These are phyloP conservation scores for Ataeniobius toweri DNA, from an alignment of 2,797 vertebrate genomes.

Conservation along the genomic window DNA sequence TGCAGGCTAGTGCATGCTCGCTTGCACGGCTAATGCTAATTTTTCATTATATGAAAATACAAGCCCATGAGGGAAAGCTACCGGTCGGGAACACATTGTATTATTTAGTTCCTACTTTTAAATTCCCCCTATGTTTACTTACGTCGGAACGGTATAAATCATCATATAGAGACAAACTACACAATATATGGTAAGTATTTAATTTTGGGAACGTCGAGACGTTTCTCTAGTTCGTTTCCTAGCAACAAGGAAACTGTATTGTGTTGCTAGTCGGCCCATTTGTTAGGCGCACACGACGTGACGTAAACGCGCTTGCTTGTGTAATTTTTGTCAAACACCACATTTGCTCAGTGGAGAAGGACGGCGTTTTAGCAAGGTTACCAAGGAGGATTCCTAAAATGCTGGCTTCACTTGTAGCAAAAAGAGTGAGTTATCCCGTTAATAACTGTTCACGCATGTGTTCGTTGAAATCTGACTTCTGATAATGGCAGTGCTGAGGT, in stretches of 20 bases:
- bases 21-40: constrained; percentile 43
- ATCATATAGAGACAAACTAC: background rate
- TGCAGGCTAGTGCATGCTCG: background rate
- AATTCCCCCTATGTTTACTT: rapidly evolving
- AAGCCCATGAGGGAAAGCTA: constrained; percentile 11
- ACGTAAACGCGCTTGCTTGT: constrained; percentile 30
- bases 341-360: background rate
- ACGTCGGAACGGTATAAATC: rapidly evolving
- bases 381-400: constrained; percentile 37
- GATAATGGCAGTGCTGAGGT: rapidly evolving
- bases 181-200: rapidly evolving
- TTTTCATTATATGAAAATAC: constrained; percentile 14
- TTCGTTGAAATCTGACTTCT: background rate
- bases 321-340: constrained; percentile 29
- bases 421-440: constrained; percentile 63
- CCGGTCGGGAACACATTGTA: constrained; percentile 42
- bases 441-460: background rate
- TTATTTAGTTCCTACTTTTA: constrained; percentile 29
- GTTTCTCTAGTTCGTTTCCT: background rate
- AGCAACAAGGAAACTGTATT: constrained; percentile 15
- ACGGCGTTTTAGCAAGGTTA: background rate
- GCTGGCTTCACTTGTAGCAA: constrained; percentile 53
- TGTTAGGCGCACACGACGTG: background rate
- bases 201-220: rapidly evolving
- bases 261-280: background rate